Evolutionary conservation across 2,797 vertebrate genomes (phyloP).

Genomic region (Eulemur mongoz): DNA sequence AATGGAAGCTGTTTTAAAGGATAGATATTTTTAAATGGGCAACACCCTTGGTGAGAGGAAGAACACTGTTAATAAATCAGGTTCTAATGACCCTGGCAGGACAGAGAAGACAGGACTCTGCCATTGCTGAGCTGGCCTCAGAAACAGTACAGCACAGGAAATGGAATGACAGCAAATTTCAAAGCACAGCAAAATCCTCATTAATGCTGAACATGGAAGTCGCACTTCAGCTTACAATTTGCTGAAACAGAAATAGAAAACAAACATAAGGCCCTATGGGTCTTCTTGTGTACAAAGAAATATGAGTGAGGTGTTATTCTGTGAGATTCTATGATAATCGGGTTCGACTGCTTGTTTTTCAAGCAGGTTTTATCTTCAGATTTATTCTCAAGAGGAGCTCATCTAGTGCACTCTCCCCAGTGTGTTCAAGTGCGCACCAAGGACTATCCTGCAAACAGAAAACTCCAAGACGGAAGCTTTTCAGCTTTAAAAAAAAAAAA

Average conservation of each 20-base stretch:
- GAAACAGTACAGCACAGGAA: constrained; percentile 61
- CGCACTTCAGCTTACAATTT: constrained; percentile 63
- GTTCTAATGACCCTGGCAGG: neutral
- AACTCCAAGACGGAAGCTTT: constrained; percentile 17
- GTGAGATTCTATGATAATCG: neutral
- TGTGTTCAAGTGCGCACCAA: neutral
- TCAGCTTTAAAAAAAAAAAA: neutral
- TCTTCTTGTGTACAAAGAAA: constrained; percentile 36
- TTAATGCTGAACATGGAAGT: constrained; percentile 64
- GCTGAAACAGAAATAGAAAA: constrained; percentile 65
- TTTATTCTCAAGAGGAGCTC: neutral
- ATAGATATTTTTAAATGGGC: neutral
- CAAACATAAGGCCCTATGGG: neutral
- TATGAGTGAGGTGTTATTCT: neutral
- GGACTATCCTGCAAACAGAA: constrained; percentile 23
- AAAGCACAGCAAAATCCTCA: constrained; percentile 69
- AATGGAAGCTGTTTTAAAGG: constrained; percentile 14
- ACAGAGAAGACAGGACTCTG: neutral
- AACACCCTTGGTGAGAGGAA: neutral
- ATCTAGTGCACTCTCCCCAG: neutral
- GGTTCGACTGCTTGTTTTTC: constrained; percentile 25
- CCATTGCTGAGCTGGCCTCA: constrained; percentile 44
- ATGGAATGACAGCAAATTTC: constrained; percentile 58
- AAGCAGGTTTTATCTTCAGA: constrained; percentile 53
- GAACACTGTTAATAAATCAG: neutral